These are phyloP conservation scores for Phytoseiulus persimilis DNA, from an alignment of 2,888 invertebrate genomes.

Conservation along the genomic window DNA sequence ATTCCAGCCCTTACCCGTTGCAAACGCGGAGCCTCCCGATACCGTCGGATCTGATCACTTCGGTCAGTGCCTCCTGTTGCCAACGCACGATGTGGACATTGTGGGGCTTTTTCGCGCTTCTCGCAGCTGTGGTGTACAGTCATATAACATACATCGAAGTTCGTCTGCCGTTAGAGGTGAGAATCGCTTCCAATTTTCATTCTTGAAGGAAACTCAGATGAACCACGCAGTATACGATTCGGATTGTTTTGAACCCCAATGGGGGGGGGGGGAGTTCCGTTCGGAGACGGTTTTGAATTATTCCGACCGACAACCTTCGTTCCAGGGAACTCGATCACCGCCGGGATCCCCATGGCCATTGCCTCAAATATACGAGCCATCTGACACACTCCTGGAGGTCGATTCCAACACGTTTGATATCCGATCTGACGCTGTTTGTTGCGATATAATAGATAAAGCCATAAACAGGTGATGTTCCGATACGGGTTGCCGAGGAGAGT, in stretches of 20 bases:
- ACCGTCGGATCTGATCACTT: not conserved
- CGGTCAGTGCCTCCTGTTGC: not conserved
- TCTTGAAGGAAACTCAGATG: too few species aligned
- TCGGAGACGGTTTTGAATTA: too few species aligned
- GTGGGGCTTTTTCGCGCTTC: not conserved
- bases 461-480: conserved; percentile 45
- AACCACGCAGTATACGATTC: too few species aligned
- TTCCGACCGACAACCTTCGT: not conserved
- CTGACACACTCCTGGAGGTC: conserved; percentile 43
- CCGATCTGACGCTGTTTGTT: conserved; percentile 44
- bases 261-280: too few species aligned
- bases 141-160: conserved; percentile 45
- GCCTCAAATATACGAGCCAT: conserved; percentile 46
- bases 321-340: conserved; percentile 47
- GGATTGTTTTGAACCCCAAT: too few species aligned
- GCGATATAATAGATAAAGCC: conserved; percentile 48
- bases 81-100: not conserved
- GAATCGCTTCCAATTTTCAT: not conserved
- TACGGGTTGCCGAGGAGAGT: too few species aligned
- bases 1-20: not conserved
- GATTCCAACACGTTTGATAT: conserved; percentile 46
- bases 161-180: conserved; percentile 44
- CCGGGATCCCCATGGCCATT: conserved; percentile 49
- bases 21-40: not conserved
- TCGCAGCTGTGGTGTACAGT: conserved; percentile 16